A percentile compares a stretch with the other conserved stretches of the same genome.
These are phyloP conservation scores for Callorhinus ursinus DNA, from an alignment of 2,113 vertebrate genomes.

Conservation along the genomic window DNA sequence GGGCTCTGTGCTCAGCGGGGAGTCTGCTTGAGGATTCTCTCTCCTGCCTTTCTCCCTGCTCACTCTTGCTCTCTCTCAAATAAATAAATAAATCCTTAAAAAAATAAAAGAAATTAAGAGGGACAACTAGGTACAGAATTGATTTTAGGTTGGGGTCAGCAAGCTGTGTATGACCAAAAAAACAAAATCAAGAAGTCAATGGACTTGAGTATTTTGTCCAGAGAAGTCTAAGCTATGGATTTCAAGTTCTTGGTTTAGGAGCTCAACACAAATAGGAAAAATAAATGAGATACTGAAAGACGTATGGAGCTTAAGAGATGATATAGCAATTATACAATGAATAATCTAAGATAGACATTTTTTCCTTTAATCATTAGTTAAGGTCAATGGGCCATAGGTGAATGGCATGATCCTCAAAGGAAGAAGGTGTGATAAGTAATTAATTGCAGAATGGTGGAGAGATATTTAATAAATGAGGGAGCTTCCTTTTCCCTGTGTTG, in stretches of 20 bases:
- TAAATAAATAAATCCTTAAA: background rate
- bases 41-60: background rate
- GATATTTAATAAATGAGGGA: background rate
- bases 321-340: background rate
- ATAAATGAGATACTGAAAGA: background rate
- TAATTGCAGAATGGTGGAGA: background rate
- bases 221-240: background rate
- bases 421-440: background rate
- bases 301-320: background rate
- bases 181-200: background rate
- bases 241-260: background rate
- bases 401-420: background rate
- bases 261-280: background rate
- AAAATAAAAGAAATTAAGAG: background rate
- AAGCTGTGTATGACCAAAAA: background rate
- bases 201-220: background rate
- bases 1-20: background rate
- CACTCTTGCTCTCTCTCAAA: background rate
- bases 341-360: background rate
- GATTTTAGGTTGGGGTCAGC: background rate
- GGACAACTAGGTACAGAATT: background rate
- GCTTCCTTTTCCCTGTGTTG: background rate
- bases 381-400: background rate
- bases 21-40: background rate
- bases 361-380: background rate